Conservation (phyloP, 2,888 invertebrate species). For the Timandra comae region DNA sequence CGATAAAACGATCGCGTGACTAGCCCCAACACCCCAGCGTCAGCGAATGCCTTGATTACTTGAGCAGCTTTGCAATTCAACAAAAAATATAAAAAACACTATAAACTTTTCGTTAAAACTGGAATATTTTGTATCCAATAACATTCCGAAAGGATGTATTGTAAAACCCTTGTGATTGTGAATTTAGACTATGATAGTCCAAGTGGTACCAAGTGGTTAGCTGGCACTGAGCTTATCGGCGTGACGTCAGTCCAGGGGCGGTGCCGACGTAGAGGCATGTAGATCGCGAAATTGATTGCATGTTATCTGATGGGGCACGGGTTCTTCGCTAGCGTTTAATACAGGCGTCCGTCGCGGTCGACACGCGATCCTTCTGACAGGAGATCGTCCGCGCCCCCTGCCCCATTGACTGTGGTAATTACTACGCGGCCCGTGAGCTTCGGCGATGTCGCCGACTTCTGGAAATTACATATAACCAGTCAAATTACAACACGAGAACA, state of each 20-base stretch:
- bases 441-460: conserved; percentile 64
- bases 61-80: conserved; percentile 36
- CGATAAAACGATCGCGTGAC: conserved; percentile 75
- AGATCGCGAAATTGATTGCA: conserved; percentile 77
- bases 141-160: conserved; percentile 8
- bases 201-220: conserved; percentile 61
- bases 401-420: conserved; percentile 65
- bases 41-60: conserved; percentile 66
- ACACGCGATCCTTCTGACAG: conserved; percentile 74
- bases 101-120: conserved; percentile 14
- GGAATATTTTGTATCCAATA: no score
- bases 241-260: conserved; percentile 71
- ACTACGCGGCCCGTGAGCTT: conserved; percentile 58
- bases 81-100: conserved; percentile 33
- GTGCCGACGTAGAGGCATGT: conserved; percentile 71
- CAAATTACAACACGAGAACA: not conserved
- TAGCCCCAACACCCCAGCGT: conserved; percentile 48
- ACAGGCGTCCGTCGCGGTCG: conserved; percentile 58
- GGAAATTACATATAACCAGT: conserved; percentile 4
- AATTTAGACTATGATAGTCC: conserved; percentile 35
- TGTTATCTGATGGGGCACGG: conserved; percentile 74
- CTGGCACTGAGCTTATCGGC: conserved; percentile 64
- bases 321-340: conserved; percentile 74
- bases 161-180: conserved; percentile 26
- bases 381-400: conserved; percentile 63